Base-by-base conservation (phyloP, 2,113 vertebrate genomes). In the Lanius ludovicianus region DNA sequence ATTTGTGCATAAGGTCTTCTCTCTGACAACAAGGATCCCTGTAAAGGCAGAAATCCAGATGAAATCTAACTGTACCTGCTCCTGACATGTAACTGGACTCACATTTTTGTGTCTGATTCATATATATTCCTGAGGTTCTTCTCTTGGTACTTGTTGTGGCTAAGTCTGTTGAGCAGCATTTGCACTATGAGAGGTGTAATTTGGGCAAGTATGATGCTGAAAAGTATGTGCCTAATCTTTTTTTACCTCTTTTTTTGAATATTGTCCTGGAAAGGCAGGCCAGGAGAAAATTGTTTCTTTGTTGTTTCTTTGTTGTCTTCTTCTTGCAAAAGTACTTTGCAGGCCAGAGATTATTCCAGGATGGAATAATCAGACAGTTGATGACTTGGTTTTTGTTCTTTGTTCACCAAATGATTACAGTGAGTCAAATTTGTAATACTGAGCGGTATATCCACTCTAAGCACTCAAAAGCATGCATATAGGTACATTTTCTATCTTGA, bases 131-230 rank as follows among this genome's bases (percentile, higher is more conserved):
- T 83, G 71, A 76, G 15, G 12, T 59, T 90, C 16, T 57, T 77
- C 55, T 65, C 42, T 47, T 88, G 46, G 6, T 57, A 27, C 8
- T 53, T n/a, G 6, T 42, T 23, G 7, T 78, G 52, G 7, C 21
- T 80, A 25, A 52, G 13, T 42, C 31, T 50, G 13, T 24, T 67
- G 20, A 60, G 39, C 30, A 65, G 16, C 0, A 0, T 46, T 3
- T 46, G 10, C 30, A 7, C 13, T 53, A 3, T 18, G 16, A 86
- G 65, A 46, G 23, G 25, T 2, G 2, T 57, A 30, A n/a, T 60
- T 52, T 71, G 8, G 41, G 44, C 31, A 69, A 73, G 28, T 21
- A 20, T 44, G 8, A 18, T 55, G 27, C 2, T 47, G 30, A 78
- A 59, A 70, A 84, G 8, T 24, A 35, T 6, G 8, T 63, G 18